Conservation (phyloP, 2,888 invertebrate genomes). For the Teleogryllus oceanicus region DNA sequence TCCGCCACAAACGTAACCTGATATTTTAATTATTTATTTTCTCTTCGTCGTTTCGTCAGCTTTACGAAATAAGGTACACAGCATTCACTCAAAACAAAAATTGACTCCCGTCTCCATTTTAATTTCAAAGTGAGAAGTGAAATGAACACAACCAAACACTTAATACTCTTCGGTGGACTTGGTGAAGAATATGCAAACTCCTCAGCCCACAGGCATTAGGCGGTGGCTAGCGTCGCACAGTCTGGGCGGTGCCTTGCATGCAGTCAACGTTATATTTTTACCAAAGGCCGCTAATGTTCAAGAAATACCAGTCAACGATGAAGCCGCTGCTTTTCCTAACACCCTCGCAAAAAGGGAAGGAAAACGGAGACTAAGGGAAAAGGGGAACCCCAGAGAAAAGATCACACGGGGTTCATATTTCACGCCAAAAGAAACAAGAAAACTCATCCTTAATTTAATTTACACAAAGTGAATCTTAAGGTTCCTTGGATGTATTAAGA, state of each 20-base stretch:
- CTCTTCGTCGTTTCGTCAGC: neutral
- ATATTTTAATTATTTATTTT: neutral
- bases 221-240: no score
- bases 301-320: no score
- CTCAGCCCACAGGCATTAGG: no score
- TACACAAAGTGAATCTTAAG: neutral
- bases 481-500: neutral
- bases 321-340: neutral
- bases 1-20: neutral
- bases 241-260: no score
- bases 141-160: no score
- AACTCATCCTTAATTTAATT: neutral
- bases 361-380: neutral
- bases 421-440: neutral
- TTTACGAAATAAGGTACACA: neutral
- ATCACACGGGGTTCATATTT: neutral
- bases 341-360: neutral
- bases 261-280: no score
- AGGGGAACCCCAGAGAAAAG: neutral
- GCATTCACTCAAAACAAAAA: no score
- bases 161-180: no score
- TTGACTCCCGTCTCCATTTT: no score
- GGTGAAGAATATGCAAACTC: no score
- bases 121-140: no score
- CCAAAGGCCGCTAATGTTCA: no score